phyloP scores from a whole-genome alignment of 2,888 invertebrate genomes.

The Rotaria sp. region DNA sequence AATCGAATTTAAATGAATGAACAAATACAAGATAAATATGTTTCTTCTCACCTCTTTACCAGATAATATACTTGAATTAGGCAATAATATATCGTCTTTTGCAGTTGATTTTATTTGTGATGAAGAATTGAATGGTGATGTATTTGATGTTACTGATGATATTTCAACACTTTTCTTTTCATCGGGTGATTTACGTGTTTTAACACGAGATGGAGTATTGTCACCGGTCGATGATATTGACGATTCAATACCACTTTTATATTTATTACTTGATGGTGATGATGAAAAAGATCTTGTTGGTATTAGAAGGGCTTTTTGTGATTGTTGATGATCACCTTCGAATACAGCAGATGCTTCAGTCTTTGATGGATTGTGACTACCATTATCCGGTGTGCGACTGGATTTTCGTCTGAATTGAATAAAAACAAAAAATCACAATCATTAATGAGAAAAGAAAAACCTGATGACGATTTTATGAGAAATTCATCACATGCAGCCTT shows the following conservation, averaged over 20 bases:
- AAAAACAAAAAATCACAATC: neutral
- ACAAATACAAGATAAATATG: neutral
- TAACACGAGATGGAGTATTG: neutral
- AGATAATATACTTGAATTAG: neutral
- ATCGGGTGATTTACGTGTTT: neutral
- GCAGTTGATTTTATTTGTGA: neutral
- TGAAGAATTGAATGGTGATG: neutral
- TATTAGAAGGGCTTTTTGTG: neutral
- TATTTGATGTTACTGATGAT: neutral
- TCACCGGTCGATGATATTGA: neutral
- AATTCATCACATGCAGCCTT: no score
- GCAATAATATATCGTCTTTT: neutral
- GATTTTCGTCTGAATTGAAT: slow-evolving; percentile 1
- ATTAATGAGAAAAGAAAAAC: neutral
- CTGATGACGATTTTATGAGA: neutral
- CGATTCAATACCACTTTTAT: neutral
- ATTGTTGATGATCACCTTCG: neutral
- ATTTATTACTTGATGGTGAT: neutral
- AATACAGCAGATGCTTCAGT: neutral
- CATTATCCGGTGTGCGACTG: neutral
- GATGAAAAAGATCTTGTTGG: neutral
- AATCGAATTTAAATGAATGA: neutral
- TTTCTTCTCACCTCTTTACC: neutral
- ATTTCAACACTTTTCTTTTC: neutral
- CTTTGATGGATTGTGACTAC: neutral